Evolutionary conservation across 2,797 vertebrate genomes (phyloP), one percentile per base, ranked within the genome.

Genomic region (Urosaurus nigricauda): DNA sequence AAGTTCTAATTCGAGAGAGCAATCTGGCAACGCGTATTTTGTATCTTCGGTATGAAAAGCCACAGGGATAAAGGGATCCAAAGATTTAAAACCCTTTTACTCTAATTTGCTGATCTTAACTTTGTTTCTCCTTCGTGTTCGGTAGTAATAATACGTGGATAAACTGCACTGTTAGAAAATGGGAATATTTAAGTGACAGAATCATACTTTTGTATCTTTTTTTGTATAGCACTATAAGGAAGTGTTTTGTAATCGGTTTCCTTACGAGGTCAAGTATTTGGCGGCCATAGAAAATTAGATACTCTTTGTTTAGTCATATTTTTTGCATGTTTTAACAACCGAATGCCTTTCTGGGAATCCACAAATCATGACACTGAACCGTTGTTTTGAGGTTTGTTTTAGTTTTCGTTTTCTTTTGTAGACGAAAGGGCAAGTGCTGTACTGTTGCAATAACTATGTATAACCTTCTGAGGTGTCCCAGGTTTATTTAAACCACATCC

Each of bases 41-140:
- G 92, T 95, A 40, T 94, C 35, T 8, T 95, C 95, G 97, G 94
- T 94, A 91, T 94, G 90, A 96, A 74, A 96, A 94, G 95, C 96
- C 96, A 93, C 95, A 95, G 94, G 92, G 97, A 96, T 97, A 98
- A 98, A 98, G 96, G 97, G 98, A 98, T 97, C 96, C 96, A 97
- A 98, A 98, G 97, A 98, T 97, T 95, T 94, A 95, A 95, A 92
- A 68, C 12, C 29, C 65, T 95, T 97, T 96, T 96, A 93, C 93
- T 91, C 94, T 92, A 92, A 95, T 95, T 95, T 96, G 91, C 93
- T 95, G 89, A 75, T 90, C 95, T 94, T 83, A n/a, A 90, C 94
- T 94, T 92, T 94, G 91, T 92, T 75, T 91, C 87, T 93, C 96
- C 91, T 93, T 75, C 90, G 86, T 85, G 93, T 93, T 96, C 89